A percentile compares a stretch with the other conserved stretches of the same genome.
phyloP scores from a whole-genome alignment of 2,888 invertebrate genomes.

The Hedya salicella region DNA sequence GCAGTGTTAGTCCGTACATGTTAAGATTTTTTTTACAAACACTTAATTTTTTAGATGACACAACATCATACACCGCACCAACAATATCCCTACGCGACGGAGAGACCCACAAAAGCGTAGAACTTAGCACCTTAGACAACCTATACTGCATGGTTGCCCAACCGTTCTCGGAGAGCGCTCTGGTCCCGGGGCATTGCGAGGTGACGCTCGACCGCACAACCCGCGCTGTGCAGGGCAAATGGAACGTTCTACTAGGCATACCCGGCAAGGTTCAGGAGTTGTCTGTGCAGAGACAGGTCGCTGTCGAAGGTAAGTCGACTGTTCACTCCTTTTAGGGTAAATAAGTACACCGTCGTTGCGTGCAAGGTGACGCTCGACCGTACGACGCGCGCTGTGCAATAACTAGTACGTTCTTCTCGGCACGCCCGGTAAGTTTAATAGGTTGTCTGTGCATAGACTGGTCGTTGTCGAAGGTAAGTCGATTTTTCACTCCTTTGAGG shows the following conservation, averaged over 20 bases:
- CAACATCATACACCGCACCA: constrained; percentile 53
- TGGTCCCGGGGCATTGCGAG: constrained; percentile 73
- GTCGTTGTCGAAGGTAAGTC: constrained; percentile 68
- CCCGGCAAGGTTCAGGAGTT: constrained; percentile 75
- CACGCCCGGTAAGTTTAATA: constrained; percentile 72
- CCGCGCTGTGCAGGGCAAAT: constrained; percentile 76
- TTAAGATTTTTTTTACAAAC: too few species aligned
- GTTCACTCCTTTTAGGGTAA: neutral
- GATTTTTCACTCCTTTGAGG: neutral
- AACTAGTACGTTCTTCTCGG: constrained; percentile 76
- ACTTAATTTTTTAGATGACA: constrained; percentile 55
- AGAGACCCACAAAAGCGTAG: constrained; percentile 54
- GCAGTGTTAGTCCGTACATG: too few species aligned
- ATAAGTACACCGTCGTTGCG: too few species aligned
- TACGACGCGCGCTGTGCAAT: constrained; percentile 71
- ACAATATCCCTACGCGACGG: constrained; percentile 68
- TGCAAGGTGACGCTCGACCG: constrained; percentile 70
- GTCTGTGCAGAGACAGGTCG: constrained; percentile 63
- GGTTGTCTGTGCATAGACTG: constrained; percentile 64
- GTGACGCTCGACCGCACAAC: constrained; percentile 70
- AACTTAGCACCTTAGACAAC: constrained; percentile 62
- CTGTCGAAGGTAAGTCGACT: constrained; percentile 63
- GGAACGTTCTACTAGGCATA: constrained; percentile 74
- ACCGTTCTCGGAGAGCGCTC: constrained; percentile 71
- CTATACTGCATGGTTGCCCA: constrained; percentile 72